These are phyloP conservation scores for Sinopyrophorus schimmeli DNA, from an alignment of 2,888 invertebrate genomes.

Conservation along the genomic window DNA sequence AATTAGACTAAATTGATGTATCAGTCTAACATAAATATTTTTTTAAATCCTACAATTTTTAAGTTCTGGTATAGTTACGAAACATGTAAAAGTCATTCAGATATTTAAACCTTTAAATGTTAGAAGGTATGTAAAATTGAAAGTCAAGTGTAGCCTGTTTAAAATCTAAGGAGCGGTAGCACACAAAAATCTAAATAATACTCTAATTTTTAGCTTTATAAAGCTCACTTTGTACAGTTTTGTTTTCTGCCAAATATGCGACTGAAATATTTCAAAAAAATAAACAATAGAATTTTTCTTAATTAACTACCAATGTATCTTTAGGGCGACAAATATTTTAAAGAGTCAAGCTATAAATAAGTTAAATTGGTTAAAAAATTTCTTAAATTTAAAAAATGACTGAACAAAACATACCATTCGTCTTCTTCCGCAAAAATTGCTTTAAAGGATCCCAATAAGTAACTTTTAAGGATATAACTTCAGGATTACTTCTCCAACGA, in stretches of 20 bases:
- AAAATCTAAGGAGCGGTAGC: conserved; percentile 11
- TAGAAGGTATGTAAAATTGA: no score
- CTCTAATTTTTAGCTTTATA: no score
- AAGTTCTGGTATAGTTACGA: no score
- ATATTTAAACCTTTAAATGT: no score
- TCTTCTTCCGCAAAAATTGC: conserved; percentile 69
- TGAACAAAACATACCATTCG: conserved; percentile 15
- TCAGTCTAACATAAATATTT: no score
- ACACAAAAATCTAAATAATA: conserved; percentile 2
- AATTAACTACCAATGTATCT: no score
- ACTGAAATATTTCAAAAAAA: conserved; percentile 5
- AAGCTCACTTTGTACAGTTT: no score
- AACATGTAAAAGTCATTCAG: background rate
- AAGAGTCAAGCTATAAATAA: conserved; percentile 1
- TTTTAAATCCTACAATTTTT: no score
- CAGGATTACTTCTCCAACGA: conserved; percentile 72
- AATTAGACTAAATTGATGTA: no score
- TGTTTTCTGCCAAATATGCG: background rate
- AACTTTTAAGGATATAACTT: conserved; percentile 72
- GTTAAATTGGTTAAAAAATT: background rate
- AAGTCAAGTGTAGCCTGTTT: conserved; percentile 17
- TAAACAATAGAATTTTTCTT: conserved; percentile 2
- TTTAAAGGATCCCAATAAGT: conserved; percentile 85
- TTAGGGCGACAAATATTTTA: conserved; percentile 4
- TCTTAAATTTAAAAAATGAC: conserved; percentile 15